Evolutionary conservation across 2,113 vertebrate genomes (phyloP), one percentile per base, ranked within the genome.

Genomic region (Odocoileus hemionus): DNA sequence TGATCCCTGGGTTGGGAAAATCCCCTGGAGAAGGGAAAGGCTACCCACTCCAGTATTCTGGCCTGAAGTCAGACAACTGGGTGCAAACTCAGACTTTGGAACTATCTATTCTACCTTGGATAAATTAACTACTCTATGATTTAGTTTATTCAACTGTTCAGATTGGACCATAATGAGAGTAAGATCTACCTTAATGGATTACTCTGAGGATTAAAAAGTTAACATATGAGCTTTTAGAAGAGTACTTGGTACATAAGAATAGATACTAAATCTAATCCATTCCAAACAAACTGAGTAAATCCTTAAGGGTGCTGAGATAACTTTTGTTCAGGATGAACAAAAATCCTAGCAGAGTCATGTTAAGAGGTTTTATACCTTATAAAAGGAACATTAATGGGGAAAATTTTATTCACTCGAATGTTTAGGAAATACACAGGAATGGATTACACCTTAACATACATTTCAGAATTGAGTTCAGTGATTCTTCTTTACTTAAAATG

Each of bases 401-500:
- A 86, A 82, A 78, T 30, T 52, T 4, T 78, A 33, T 70, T 47
- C 55, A 39, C 6, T 58, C 26, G 43, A 96, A 30, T 91, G 14
- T 36, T 7, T 43, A 89, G 7, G 11, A 98, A 95, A 90, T 23
- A 58, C 45, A 1, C 7, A 96, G 14, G 10, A 33, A 95, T 43
- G 76, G 64, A 84, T 79, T 64, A 39, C 14, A 30, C 52, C 3
- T 58, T 33, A 88, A 21, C 19, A 95, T 57, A 52, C 9, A 25
- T 96, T 79, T 96, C 84, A 87, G 13, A 33, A 88, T 86, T 33
- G 58, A 26, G 43, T 87, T 92, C 84, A 79, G 60, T 33, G 0
- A 39, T 89, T 97, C 92, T 97, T 47, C 88, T 23, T 94, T 97
- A 94, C 55, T 98, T 98, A 88, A 2, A 95, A 28, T 97, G 92